Conservation (phyloP, 2,113 vertebrate genomes). For the Seriola dumerili region DNA sequence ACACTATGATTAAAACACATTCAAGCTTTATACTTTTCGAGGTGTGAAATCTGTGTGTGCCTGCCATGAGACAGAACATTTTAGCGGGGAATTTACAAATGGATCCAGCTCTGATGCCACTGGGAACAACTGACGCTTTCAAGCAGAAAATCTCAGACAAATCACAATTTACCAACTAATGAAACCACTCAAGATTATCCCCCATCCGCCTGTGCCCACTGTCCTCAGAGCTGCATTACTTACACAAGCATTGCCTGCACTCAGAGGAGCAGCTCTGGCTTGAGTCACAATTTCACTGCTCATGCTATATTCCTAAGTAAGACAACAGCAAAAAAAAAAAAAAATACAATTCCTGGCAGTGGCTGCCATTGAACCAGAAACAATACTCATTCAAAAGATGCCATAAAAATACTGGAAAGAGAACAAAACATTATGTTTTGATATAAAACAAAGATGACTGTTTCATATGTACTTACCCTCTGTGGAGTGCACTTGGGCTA, state of each 20-base stretch:
- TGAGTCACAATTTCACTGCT: constrained; percentile 49
- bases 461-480: constrained; percentile 90
- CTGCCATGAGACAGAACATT: constrained; percentile 67
- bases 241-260: constrained; percentile 61
- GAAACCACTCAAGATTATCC: constrained; percentile 75
- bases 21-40: constrained; percentile 56
- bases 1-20: constrained; percentile 70
- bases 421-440: constrained; percentile 30
- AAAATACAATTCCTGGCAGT: constrained; percentile 3
- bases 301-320: constrained; percentile 33
- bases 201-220: constrained; percentile 67
- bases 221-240: constrained; percentile 69
- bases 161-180: constrained; percentile 80
- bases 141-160: constrained; percentile 80
- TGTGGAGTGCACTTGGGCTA: constrained; percentile 92
- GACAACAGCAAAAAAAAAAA: constrained; percentile 28
- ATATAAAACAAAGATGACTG: neutral
- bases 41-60: constrained; percentile 63
- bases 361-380: constrained; percentile 12
- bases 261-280: constrained; percentile 53
- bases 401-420: constrained; percentile 3
- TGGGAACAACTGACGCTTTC: constrained; percentile 75
- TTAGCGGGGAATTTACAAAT: constrained; percentile 75
- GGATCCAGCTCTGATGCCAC: constrained; percentile 68
- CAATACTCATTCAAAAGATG: constrained; percentile 17